Evolutionary conservation across 2,113 vertebrate species (phyloP).

Genomic region (Alethe diademata): DNA sequence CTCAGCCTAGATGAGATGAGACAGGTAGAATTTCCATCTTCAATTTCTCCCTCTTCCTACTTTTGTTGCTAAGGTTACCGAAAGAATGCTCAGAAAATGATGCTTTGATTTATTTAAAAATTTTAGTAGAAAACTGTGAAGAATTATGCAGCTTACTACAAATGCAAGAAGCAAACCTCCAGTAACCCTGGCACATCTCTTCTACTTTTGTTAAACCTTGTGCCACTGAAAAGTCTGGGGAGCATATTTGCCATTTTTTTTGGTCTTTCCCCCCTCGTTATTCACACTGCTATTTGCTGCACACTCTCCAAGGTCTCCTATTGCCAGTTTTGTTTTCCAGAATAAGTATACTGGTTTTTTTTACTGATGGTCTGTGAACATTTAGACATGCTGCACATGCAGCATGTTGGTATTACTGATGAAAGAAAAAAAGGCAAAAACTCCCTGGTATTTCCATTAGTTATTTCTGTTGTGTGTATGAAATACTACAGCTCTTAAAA

Average conservation of each 20-base stretch:
- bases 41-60: not conserved
- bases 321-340: not conserved
- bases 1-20: not conserved
- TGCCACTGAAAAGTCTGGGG: not conserved
- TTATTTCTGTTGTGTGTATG: not conserved
- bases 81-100: not conserved
- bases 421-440: not conserved
- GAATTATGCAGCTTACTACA: not conserved
- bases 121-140: not conserved
- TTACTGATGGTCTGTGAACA: not conserved
- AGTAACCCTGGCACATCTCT: not conserved
- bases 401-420: not conserved
- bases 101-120: not conserved
- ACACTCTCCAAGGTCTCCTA: not conserved
- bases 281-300: not conserved
- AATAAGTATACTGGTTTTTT: not conserved
- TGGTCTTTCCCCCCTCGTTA: rapidly evolving
- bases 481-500: not conserved
- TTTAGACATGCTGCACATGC: not conserved
- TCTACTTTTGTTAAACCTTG: not conserved
- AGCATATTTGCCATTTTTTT: not conserved
- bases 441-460: not conserved
- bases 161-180: not conserved
- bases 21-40: not conserved
- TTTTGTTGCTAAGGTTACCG: not conserved